phyloP scores from a whole-genome alignment of 2,113 vertebrate species.

The Dendropsophus ebraccatus region DNA sequence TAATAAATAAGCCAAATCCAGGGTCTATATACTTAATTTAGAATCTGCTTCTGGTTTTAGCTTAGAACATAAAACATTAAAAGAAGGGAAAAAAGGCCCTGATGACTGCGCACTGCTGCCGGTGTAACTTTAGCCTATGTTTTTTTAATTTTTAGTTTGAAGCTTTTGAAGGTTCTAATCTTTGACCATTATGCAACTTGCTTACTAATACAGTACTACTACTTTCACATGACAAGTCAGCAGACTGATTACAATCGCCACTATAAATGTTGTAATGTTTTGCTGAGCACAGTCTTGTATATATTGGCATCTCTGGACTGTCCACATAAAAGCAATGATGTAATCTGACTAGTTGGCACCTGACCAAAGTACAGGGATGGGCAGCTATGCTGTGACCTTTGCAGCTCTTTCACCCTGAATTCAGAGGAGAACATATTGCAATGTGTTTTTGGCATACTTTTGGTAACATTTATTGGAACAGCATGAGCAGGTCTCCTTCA shows the following conservation, averaged over 20 bases:
- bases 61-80: too few species aligned
- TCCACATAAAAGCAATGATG: constrained; percentile 35
- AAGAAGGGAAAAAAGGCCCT: too few species aligned
- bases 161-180: not conserved
- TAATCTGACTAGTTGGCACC: not conserved
- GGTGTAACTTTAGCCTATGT: not conserved
- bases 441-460: constrained; percentile 14
- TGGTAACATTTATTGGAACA: constrained; percentile 30
- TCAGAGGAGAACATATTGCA: not conserved
- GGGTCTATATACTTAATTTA: too few species aligned
- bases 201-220: not conserved
- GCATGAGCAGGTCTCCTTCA: constrained; percentile 3
- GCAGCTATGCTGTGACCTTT: constrained; percentile 21
- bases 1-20: too few species aligned
- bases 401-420: not conserved
- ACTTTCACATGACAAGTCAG: not conserved
- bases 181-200: not conserved
- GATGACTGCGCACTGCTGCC: not conserved
- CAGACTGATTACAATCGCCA: not conserved
- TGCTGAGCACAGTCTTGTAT: constrained; percentile 20
- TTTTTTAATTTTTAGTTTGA: not conserved
- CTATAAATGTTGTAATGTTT: constrained; percentile 1
- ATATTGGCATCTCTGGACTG: not conserved
- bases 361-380: constrained; percentile 21
- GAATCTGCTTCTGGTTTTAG: too few species aligned